Base-by-base conservation (phyloP, 2,797 vertebrate genomes). In the Adelosebastes latens region DNA sequence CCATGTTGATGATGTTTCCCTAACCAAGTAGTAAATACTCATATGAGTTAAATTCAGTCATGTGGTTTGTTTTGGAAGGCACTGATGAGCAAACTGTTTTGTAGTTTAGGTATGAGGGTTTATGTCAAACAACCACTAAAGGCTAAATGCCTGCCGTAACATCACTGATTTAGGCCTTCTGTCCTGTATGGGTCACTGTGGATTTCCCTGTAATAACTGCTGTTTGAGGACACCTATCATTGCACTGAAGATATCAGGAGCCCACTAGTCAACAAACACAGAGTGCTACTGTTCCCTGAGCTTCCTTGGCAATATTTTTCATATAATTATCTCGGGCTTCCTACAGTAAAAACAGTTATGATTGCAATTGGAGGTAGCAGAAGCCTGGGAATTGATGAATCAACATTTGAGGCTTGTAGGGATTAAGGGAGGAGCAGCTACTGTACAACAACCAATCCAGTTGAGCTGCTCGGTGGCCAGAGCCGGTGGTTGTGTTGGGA, bases 201-300 rank as follows among this genome's bases (percentile, higher is more conserved):
- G 52, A 66, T 14, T 20, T 66, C 31, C 10, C 20, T 66, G 68
- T 56, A 77, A 63, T 82, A 73, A 74, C 52, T 14, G 34, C 29
- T 46, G 32, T 68, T 69, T 39, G 36, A 60, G 60, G 8, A 22
- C 39, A 58, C 25, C 25, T 32, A 1, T 32, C 11, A 65, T 53
- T 70, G 65, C 46, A 31, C 13, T 31, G 52, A 77, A 22, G 22
- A 63, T 69, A 56, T 60, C 56, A 29, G 27, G 36, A 49, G 59
- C 63, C 27, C 34, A 20, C 29, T 20, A 20, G 58, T 74, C 70
- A 64, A 69, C 75, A 82, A 52, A 66, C 12, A 5, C 8, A 18
- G 49, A 71, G 59, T 13, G 32, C 20, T 55, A 6, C 39, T 53
- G 73, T 32, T 71, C 61, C 24, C 3, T 8, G 27, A 62, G 42